phyloP scores from a whole-genome alignment of 2,888 invertebrate species.

The Oscheius sp. region DNA sequence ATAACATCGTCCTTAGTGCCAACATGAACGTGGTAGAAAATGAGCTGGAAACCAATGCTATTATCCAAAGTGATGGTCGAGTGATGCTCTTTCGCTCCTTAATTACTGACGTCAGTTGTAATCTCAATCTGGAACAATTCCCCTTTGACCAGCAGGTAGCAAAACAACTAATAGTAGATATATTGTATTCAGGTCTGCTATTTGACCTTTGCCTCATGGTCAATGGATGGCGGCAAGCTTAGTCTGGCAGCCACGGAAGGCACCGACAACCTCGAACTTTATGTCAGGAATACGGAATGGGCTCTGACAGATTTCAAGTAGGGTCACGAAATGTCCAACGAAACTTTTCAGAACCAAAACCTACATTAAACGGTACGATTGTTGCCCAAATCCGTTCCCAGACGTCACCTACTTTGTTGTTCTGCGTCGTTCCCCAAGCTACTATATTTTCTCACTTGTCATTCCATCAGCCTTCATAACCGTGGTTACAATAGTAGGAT shows the following conservation, averaged over 20 bases:
- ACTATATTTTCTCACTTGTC: constrained; percentile 70
- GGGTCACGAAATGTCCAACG: background rate
- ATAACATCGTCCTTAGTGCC: constrained; percentile 52
- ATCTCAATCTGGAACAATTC: constrained; percentile 65
- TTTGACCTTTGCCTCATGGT: constrained; percentile 71
- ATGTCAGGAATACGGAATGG: constrained; percentile 71
- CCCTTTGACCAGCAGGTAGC: constrained; percentile 65
- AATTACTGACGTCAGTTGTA: constrained; percentile 70
- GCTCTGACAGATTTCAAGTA: constrained; percentile 67
- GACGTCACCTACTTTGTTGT: constrained; percentile 71
- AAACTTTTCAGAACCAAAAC: constrained; percentile 45
- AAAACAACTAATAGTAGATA: background rate
- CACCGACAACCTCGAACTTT: constrained; percentile 68
- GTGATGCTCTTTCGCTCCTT: constrained; percentile 66
- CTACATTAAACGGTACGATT: constrained; percentile 66
- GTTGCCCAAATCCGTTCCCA: constrained; percentile 69
- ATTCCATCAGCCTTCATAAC: constrained; percentile 72
- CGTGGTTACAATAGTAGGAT: constrained; percentile 72
- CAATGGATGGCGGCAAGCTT: constrained; percentile 69
- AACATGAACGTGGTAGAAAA: constrained; percentile 72
- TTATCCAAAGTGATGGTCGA: constrained; percentile 61
- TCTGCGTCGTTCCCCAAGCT: constrained; percentile 67
- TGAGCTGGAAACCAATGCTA: constrained; percentile 71
- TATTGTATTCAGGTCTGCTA: constrained; percentile 65
- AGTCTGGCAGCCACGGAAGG: constrained; percentile 56